phyloP scores from a whole-genome alignment of 1,140 invertebrate species.

The Achroia grisella region DNA sequence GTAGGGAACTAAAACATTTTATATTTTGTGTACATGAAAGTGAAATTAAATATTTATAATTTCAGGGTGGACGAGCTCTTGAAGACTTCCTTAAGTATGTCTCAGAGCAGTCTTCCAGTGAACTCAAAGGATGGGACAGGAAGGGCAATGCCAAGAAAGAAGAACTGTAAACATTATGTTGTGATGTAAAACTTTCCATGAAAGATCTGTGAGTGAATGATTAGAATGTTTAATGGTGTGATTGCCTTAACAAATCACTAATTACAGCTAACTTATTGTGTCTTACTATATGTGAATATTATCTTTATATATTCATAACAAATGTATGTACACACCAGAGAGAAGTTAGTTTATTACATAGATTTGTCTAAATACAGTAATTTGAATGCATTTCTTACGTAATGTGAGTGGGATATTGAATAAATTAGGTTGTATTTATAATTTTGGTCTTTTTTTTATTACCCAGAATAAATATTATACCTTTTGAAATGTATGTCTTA shows the following conservation, averaged over 20 bases:
- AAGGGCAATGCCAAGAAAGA: slow-evolving; percentile 93
- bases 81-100: slow-evolving; percentile 98
- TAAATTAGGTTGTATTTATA: slow-evolving; percentile 68
- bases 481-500: too few relatives aligned
- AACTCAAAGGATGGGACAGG: slow-evolving; percentile 91
- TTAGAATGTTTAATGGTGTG: slow-evolving; percentile 22
- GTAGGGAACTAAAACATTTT: too few relatives aligned
- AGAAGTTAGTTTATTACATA: slow-evolving; percentile 15
- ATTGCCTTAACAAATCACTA: slow-evolving; percentile 4
- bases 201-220: slow-evolving; percentile 61
- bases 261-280: neutral
- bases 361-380: slow-evolving; percentile 62
- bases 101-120: slow-evolving; percentile 91
- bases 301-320: slow-evolving; percentile 5
- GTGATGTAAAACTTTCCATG: slow-evolving; percentile 53
- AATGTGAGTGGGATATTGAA: slow-evolving; percentile 51
- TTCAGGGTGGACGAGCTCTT: slow-evolving; percentile 91
- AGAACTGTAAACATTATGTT: slow-evolving; percentile 60
- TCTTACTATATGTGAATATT: neutral
- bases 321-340: slow-evolving; percentile 1
- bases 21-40: too few relatives aligned
- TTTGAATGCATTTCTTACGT: slow-evolving; percentile 62
- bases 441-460: slow-evolving; percentile 20
- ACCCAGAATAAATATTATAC: neutral
- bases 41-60: neutral